These are phyloP conservation scores for Lasioglossum calceatum DNA, from an alignment of 2,888 invertebrate genomes.

Conservation along the genomic window DNA sequence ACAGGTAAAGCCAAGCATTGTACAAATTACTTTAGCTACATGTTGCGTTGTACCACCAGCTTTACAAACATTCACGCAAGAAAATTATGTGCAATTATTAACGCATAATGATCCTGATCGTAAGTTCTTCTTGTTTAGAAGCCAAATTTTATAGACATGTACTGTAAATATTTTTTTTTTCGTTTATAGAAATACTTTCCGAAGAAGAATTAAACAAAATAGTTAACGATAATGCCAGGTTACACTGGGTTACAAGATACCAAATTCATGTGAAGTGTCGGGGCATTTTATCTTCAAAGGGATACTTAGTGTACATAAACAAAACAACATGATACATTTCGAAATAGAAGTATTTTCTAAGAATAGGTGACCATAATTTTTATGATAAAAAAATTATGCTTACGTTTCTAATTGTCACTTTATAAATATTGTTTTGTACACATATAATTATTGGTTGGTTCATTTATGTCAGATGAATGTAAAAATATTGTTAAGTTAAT, in stretches of 20 bases:
- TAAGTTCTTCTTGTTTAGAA: conserved; percentile 82
- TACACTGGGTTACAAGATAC: conserved; percentile 93
- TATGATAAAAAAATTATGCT: neutral
- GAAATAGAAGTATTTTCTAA: neutral
- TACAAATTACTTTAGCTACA: conserved; percentile 96
- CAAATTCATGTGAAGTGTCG: conserved; percentile 96
- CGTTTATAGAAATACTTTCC: conserved; percentile 86
- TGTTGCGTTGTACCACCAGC: conserved; percentile 98
- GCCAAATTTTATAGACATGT: conserved; percentile 23
- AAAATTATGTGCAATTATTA: conserved; percentile 95
- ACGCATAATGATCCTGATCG: conserved; percentile 98
- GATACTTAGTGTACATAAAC: conserved; percentile 89
- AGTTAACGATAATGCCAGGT: conserved; percentile 82
- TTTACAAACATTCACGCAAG: conserved; percentile 94
- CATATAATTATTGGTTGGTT: conserved; percentile 18
- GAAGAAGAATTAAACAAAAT: conserved; percentile 87
- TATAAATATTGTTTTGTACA: neutral
- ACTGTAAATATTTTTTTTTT: conserved; percentile 49
- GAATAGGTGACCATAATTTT: conserved; percentile 7
- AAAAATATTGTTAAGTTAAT: neutral
- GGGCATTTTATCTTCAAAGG: conserved; percentile 96
- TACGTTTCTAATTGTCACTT: neutral
- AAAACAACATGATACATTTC: conserved; percentile 60
- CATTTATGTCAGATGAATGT: neutral
- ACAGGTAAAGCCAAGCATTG: conserved; percentile 92